phyloP scores from a whole-genome alignment of 2,888 invertebrate species.

The Drosophila cognata region DNA sequence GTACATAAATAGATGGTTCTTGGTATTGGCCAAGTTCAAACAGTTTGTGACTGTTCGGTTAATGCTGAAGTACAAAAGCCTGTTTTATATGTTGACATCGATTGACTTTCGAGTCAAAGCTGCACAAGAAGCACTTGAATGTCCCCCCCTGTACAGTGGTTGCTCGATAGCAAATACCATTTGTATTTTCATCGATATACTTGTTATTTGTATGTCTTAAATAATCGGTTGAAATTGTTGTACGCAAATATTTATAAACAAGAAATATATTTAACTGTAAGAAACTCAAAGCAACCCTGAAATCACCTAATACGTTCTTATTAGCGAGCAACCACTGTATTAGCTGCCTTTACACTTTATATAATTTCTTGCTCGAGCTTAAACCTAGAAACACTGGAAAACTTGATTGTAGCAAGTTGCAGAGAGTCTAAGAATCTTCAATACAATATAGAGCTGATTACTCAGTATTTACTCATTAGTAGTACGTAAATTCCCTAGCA shows the following conservation, averaged over 20 bases:
- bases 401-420: neutral
- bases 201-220: neutral
- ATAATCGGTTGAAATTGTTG: neutral
- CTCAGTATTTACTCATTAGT: slow-evolving; percentile 1
- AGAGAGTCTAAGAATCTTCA: neutral
- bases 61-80: neutral
- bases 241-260: neutral
- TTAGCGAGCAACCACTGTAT: slow-evolving; percentile 5
- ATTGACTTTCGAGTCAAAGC: neutral
- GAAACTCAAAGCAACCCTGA: neutral
- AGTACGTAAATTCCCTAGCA: slow-evolving; percentile 10
- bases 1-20: slow-evolving; percentile 7
- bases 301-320: neutral
- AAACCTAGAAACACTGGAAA: neutral
- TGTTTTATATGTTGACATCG: slow-evolving; percentile 4
- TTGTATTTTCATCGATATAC: neutral
- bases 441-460: neutral
- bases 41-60: slow-evolving; percentile 5
- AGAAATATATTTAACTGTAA: neutral
- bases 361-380: neutral
- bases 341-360: neutral
- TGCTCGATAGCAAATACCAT: neutral
- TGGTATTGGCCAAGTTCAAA: slow-evolving; percentile 12
- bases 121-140: neutral
- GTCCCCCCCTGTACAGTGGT: neutral